These are phyloP conservation scores for Stichopus chloronotus DNA, from an alignment of 35 echinoderm and acorn worm genomes.

Conservation along the genomic window DNA sequence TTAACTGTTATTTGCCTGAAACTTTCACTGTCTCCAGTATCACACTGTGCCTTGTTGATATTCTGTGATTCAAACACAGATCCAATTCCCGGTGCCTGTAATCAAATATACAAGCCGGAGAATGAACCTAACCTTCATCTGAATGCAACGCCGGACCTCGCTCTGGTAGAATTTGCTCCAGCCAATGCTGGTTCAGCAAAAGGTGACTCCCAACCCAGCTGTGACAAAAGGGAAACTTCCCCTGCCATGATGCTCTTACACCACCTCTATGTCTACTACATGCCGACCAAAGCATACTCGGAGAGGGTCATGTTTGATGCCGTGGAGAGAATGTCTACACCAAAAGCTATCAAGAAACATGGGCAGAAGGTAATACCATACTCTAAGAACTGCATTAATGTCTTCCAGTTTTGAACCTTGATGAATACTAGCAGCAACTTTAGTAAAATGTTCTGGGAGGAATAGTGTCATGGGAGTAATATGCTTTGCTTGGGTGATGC, in stretches of 20 bases:
- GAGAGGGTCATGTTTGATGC: conserved; percentile 33
- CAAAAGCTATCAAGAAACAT: conserved; percentile 53
- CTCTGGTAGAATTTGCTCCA: conserved; percentile 58
- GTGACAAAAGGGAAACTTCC: background rate
- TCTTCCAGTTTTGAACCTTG: too few relatives aligned
- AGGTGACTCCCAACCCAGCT: conserved; percentile 13
- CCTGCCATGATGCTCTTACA: conserved; percentile 14
- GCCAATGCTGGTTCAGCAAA: conserved; percentile 46
- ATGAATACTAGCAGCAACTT: too few relatives aligned
- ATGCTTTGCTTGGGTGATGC: too few relatives aligned
- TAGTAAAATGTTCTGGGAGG: too few relatives aligned
- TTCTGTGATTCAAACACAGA: conserved; percentile 5
- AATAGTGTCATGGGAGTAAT: too few relatives aligned
- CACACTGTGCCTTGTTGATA: too few relatives aligned
- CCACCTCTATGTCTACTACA: conserved; percentile 49
- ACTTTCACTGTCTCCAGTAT: too few relatives aligned
- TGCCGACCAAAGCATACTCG: conserved; percentile 32
- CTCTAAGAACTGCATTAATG: background rate
- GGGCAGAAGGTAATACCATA: conserved; percentile 51
- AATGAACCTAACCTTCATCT: conserved; percentile 73
- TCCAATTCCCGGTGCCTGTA: conserved; percentile 70
- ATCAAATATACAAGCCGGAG: conserved; percentile 59
- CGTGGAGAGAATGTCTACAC: conserved; percentile 51
- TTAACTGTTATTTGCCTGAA: too few relatives aligned
- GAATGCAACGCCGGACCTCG: conserved; percentile 33